A percentile compares a stretch with the other conserved stretches of the same genome.
These are phyloP conservation scores for Hiodon tergisus DNA, from an alignment of 2,113 vertebrate species.

Conservation along the genomic window DNA sequence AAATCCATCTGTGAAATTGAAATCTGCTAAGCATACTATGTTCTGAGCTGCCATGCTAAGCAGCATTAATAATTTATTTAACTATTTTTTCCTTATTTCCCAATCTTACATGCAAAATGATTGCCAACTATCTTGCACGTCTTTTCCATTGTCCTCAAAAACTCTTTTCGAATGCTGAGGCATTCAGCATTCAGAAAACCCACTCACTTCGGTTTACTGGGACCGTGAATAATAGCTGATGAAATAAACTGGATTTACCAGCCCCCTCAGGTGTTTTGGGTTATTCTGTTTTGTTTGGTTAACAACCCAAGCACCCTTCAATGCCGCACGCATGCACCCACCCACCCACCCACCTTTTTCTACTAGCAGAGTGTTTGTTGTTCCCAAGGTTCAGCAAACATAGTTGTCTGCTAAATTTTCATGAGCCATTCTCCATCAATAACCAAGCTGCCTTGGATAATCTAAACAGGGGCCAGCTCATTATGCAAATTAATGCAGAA, in stretches of 20 bases:
- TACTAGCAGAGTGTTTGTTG: not conserved
- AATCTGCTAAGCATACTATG: constrained; percentile 39
- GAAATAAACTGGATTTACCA: constrained; percentile 8
- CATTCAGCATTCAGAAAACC: constrained; percentile 8
- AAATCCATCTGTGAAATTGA: constrained; percentile 41
- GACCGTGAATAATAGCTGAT: constrained; percentile 16
- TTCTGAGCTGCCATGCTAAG: constrained; percentile 35
- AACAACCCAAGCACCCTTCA: not conserved
- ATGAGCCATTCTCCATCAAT: constrained; percentile 20
- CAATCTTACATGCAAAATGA: constrained; percentile 26
- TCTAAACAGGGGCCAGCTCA: constrained; percentile 29
- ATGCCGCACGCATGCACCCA: not conserved
- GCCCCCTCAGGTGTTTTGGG: not conserved
- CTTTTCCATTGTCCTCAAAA: constrained; percentile 30
- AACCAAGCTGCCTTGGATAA: constrained; percentile 21
- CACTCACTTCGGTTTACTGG: not conserved
- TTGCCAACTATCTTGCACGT: constrained; percentile 26
- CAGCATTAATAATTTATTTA: constrained; percentile 30
- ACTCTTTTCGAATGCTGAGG: constrained; percentile 31
- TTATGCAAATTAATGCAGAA: constrained; percentile 42
- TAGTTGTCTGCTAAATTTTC: constrained; percentile 8
- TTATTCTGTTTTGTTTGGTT: not conserved
- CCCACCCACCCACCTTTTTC: not conserved
- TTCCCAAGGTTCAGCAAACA: constrained; percentile 18
- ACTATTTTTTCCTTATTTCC: constrained; percentile 23